Conservation (phyloP, 2,113 vertebrate genomes). For the Pitta sordida region DNA sequence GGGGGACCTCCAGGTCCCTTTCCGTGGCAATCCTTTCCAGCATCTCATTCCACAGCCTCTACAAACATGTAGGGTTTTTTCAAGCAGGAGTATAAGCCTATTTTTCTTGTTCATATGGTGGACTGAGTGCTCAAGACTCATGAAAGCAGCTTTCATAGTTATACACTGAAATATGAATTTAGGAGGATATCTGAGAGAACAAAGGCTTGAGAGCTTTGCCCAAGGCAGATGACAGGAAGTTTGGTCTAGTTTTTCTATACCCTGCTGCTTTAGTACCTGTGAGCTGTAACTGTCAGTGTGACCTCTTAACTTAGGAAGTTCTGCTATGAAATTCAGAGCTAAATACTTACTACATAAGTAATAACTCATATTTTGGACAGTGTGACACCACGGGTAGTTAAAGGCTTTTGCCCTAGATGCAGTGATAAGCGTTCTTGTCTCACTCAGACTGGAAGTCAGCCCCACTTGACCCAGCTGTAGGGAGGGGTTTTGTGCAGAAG, state of each 20-base stretch:
- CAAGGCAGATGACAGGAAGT: neutral
- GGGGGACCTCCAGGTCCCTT: neutral
- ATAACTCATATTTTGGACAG: fast-evolving
- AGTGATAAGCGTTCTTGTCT: fast-evolving
- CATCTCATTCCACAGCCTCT: neutral
- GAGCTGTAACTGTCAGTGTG: neutral
- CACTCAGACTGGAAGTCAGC: neutral
- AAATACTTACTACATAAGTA: neutral
- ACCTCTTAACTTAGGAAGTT: neutral
- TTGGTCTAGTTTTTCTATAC: neutral
- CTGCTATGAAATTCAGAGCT: neutral
- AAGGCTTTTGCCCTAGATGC: neutral
- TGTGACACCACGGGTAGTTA: fast-evolving
- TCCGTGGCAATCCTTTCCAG: neutral
- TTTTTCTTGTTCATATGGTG: neutral
- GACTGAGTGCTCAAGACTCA: neutral
- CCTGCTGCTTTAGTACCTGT: neutral
- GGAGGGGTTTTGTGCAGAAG: neutral
- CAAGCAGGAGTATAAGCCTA: neutral
- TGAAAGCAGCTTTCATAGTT: neutral
- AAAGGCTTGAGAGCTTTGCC: neutral
- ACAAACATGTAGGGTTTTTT: neutral
- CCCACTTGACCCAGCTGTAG: fast-evolving
- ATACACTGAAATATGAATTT: neutral
- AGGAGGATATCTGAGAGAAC: neutral